Percentiles rank a stretch among this genome's conserved stretches.
Conservation (phyloP, 2,888 invertebrate species). For the Leptopterna dolabrata region DNA sequence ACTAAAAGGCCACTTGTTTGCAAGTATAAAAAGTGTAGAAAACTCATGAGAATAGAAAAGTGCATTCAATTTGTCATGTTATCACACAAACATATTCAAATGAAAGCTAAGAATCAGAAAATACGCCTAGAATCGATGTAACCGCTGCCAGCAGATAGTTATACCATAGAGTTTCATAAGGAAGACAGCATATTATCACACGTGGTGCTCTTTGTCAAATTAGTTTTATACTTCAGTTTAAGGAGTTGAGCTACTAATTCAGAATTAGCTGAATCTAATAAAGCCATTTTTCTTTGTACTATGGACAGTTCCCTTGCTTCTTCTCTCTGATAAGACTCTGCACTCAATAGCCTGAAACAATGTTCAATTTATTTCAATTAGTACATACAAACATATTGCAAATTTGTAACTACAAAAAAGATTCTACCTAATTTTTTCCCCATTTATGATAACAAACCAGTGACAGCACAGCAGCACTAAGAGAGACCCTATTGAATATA, state of each 20-base stretch:
- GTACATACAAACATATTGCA: too few relatives aligned
- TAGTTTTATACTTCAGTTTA: slow-evolving; percentile 64
- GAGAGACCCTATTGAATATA: too few relatives aligned
- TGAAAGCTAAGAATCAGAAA: background rate
- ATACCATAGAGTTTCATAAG: slow-evolving; percentile 44
- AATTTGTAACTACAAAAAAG: too few relatives aligned
- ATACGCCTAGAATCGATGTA: background rate
- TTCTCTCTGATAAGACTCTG: slow-evolving; percentile 64
- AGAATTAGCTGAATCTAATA: slow-evolving; percentile 65
- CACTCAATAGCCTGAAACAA: slow-evolving; percentile 63
- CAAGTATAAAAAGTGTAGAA: slow-evolving; percentile 21
- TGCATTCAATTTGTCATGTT: background rate
- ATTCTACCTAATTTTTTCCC: too few relatives aligned
- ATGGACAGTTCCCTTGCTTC: slow-evolving; percentile 64
- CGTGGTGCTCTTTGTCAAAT: slow-evolving; percentile 61
- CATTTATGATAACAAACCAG: too few relatives aligned
- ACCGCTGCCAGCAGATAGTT: background rate
- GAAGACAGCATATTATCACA: slow-evolving; percentile 62
- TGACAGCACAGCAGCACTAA: too few relatives aligned
- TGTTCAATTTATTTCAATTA: slow-evolving; percentile 27
- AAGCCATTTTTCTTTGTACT: slow-evolving; percentile 65
- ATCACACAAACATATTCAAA: background rate
- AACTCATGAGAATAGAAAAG: background rate
- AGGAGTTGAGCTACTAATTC: slow-evolving; percentile 65
- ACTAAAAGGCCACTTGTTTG: slow-evolving; percentile 27